Base-by-base conservation (phyloP, 2,797 vertebrate genomes). In the Cynopterus sphinx region DNA sequence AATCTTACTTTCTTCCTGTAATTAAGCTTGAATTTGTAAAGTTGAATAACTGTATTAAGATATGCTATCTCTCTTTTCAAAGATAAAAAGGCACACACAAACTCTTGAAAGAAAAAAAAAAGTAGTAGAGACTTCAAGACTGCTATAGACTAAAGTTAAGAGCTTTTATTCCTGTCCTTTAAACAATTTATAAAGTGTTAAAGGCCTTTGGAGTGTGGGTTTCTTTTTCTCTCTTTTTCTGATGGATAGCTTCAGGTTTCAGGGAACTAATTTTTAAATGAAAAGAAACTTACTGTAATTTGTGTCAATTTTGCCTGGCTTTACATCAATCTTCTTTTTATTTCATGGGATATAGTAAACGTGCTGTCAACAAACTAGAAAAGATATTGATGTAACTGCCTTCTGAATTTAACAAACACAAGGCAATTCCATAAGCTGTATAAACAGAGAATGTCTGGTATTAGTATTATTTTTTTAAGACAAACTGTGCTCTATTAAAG, bases 341-440 rank as follows among this genome's bases (percentile, higher is more conserved):
- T 67, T 87, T 75, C 65, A 75, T 83, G 51, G 16, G 43, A 31
- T 77, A 41, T 4, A 49, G 53, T 67, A 91, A 68, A 71, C 63
- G n/a, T 6, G 5, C 33, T 53, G 8, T 46, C 9, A 55, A 3
- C 55, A 63, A 57, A 61, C 46, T 67, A 81, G 36, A 73, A 84
- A 87, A 87, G 49, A 77, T 28, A 85, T 11, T 65, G 55, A 33
- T 67, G 22, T 59, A 7, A 53, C 49, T 90, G 39, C 49, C 55
- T 24, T 49, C 39, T 71, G 73, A 92, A 91, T 74, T 68, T 53
- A 84, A n/a, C 53, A 92, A 68, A 96, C 11, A 78, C 39, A 75
- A 53, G n/a, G 26, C 1, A 55, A 67, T 61, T 91, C 11, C n/a
- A 79, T 28, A 91, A 91, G 9, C 49, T 73, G 49, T 5, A 61